Base-by-base conservation (phyloP, 1,140 invertebrate genomes). In the Euura saliciscinereae region DNA sequence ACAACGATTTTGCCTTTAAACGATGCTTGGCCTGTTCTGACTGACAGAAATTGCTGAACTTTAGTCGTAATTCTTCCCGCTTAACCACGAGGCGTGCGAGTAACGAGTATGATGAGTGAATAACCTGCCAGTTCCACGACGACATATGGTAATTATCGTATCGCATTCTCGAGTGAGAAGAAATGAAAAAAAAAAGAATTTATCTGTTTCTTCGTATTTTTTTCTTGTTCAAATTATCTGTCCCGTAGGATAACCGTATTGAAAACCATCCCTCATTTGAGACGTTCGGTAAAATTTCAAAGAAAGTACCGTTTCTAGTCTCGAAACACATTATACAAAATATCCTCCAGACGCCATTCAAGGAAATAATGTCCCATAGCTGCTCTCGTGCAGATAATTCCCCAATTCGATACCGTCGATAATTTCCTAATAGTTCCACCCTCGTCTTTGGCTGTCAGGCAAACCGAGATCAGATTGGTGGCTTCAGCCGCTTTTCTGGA, bases 391-490 rank as follows among this genome's bases (percentile, higher is more conserved):
- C 76, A 75, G 73, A 76, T 83, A 83, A 84, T 85, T 80, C 83
- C 76, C 81, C 78, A 79, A 79, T 79, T 82, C 78, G 44, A 69
- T 75, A 74, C 66, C 76, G 69, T 77, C 78, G 79, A 83, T 83
- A 79, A 81, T 82, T 78, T 71, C 68, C 71, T 80, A 79, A 83
- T 83, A 75, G 76, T 59, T 76, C 79, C 80, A 84, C 80, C 82
- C 77, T 84, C 77, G 75, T 83, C 79, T 79, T 73, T 72, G 69
- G 51, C 73, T 79, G 77, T 77, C 76, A 77, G 75, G 70, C 28
- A 42, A 67, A 43, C 68, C 45, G 45, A 76, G 74, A 59, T 68
- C 45, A 44, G 51, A 59, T 51, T 7, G 7, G 46, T 28, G 28
- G 28, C 28, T 28, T 28, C 1, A 28, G 28, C 28, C 28, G 28